Percentiles rank a stretch among this genome's conserved stretches.
These are phyloP conservation scores for Pyrochroa serraticornis DNA, from an alignment of 2,888 invertebrate genomes.

Conservation along the genomic window DNA sequence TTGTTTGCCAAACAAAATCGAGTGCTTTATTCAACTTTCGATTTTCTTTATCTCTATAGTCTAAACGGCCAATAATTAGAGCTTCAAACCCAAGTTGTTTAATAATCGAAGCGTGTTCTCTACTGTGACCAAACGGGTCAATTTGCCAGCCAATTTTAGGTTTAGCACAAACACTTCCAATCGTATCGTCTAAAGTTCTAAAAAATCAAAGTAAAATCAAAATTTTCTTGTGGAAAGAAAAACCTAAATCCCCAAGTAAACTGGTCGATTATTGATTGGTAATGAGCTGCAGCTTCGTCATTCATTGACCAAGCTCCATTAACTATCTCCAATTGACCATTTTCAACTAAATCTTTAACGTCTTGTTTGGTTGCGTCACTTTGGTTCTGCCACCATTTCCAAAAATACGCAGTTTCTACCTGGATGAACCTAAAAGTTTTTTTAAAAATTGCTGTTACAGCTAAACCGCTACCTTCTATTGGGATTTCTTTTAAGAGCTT, in stretches of 20 bases:
- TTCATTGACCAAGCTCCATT: slow-evolving; percentile 88
- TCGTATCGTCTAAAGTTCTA: slow-evolving; percentile 66
- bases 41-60: slow-evolving; percentile 79
- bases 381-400: slow-evolving; percentile 84
- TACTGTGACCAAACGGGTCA: slow-evolving; percentile 86
- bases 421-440: slow-evolving; percentile 88
- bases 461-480: slow-evolving; percentile 55
- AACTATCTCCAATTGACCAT: slow-evolving; percentile 77
- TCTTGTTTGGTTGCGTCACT: slow-evolving; percentile 62
- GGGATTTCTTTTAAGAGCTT: slow-evolving; percentile 64
- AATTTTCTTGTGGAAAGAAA: too few species aligned
- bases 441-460: too few species aligned
- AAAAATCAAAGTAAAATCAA: neutral
- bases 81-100: slow-evolving; percentile 90
- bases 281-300: slow-evolving; percentile 75
- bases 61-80: slow-evolving; percentile 83
- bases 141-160: slow-evolving; percentile 83
- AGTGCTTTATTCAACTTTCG: slow-evolving; percentile 67
- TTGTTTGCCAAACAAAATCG: slow-evolving; percentile 86
- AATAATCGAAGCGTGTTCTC: slow-evolving; percentile 82
- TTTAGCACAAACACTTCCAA: slow-evolving; percentile 70
- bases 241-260: slow-evolving; percentile 76
- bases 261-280: slow-evolving; percentile 77
- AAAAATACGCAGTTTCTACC: slow-evolving; percentile 81
- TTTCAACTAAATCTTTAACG: slow-evolving; percentile 71